phyloP scores from a whole-genome alignment of 1,140 invertebrate genomes.

The Drosophila repletoides region DNA sequence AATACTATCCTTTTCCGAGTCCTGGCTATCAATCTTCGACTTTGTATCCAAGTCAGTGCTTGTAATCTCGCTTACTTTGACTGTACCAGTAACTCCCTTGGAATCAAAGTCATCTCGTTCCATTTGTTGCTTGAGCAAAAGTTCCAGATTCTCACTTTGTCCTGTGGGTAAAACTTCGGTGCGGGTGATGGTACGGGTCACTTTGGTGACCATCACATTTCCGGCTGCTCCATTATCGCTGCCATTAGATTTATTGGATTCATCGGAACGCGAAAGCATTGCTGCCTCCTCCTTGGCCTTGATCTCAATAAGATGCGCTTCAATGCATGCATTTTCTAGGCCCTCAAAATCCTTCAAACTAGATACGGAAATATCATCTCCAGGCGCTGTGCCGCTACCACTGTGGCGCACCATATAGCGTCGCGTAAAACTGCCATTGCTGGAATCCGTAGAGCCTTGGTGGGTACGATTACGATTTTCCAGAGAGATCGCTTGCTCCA shows the following conservation, averaged over 20 bases:
- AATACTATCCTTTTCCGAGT: slow-evolving; percentile 83
- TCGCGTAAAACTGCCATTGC: slow-evolving; percentile 89
- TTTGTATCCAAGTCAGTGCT: slow-evolving; percentile 73
- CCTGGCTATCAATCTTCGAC: slow-evolving; percentile 60
- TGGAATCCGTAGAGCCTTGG: slow-evolving; percentile 89
- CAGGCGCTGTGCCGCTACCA: slow-evolving; percentile 84
- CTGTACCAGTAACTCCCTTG: slow-evolving; percentile 74
- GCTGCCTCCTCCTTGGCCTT: slow-evolving; percentile 93
- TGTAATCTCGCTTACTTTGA: slow-evolving; percentile 84
- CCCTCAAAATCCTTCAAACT: slow-evolving; percentile 97
- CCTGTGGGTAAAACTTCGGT: slow-evolving; percentile 82
- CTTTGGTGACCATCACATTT: slow-evolving; percentile 61
- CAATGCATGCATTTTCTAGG: slow-evolving; percentile 93
- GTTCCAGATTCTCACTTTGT: slow-evolving; percentile 82
- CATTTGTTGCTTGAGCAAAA: slow-evolving; percentile 71
- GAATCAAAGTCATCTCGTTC: slow-evolving; percentile 71
- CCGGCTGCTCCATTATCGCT: slow-evolving; percentile 81
- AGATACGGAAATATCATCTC: slow-evolving; percentile 94
- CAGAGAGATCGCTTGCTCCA: slow-evolving; percentile 90
- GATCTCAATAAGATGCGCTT: slow-evolving; percentile 91
- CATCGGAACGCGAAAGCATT: slow-evolving; percentile 86
- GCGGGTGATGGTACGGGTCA: slow-evolving; percentile 82
- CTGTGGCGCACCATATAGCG: slow-evolving; percentile 86
- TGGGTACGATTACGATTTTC: slow-evolving; percentile 86
- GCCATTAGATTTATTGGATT: slow-evolving; percentile 84